Percentiles rank a stretch among this genome's conserved stretches.
These are phyloP conservation scores for Erebia palarica DNA, from an alignment of 2,888 invertebrate genomes.

Conservation along the genomic window DNA sequence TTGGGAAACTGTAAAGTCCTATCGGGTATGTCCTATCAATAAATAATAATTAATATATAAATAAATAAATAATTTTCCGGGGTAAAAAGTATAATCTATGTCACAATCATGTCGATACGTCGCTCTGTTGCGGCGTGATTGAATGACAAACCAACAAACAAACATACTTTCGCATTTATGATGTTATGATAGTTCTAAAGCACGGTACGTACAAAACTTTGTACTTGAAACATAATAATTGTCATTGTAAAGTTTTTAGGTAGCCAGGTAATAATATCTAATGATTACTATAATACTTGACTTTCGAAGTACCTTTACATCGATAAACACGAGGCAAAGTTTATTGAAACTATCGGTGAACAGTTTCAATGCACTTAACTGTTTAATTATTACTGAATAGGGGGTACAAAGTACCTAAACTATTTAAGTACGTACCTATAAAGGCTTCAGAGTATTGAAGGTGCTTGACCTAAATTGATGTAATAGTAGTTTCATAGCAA, in stretches of 20 bases:
- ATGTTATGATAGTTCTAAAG: too few relatives aligned
- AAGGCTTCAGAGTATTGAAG: not conserved
- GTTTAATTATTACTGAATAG: conserved; percentile 23
- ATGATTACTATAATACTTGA: not conserved
- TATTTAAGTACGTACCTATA: not conserved
- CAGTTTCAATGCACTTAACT: conserved; percentile 29
- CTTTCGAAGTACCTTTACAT: conserved; percentile 21
- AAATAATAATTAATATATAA: too few relatives aligned
- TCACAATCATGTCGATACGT: too few relatives aligned
- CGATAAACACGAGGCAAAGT: conserved; percentile 27
- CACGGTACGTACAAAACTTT: too few relatives aligned
- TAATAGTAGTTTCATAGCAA: not conserved
- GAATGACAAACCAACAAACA: too few relatives aligned
- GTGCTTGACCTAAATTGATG: not conserved
- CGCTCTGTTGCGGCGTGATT: too few relatives aligned
- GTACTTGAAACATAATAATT: too few relatives aligned
- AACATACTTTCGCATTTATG: too few relatives aligned
- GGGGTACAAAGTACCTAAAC: conserved; percentile 8
- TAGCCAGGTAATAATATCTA: not conserved
- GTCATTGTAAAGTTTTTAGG: not conserved
- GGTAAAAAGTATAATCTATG: too few relatives aligned
- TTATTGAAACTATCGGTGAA: conserved; percentile 28
- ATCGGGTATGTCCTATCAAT: too few relatives aligned
- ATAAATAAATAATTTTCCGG: too few relatives aligned
- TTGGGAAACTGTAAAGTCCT: too few relatives aligned